Percentiles rank a stretch among this genome's conserved stretches.
phyloP scores from a whole-genome alignment of 2,113 vertebrate species.

The Laticauda colubrina region DNA sequence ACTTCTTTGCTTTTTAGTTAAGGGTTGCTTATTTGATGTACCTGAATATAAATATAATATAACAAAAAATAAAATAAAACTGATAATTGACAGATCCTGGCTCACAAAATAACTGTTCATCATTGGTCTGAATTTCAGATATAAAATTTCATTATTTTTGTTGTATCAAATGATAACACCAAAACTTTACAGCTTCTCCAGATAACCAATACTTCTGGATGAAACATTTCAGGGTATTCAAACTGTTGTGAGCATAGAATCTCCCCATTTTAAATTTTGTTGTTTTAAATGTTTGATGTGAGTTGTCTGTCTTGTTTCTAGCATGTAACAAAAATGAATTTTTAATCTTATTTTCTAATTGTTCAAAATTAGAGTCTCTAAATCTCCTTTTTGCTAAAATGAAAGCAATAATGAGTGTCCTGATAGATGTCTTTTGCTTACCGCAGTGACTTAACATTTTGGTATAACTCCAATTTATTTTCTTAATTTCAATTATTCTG shows the following conservation, averaged over 20 bases:
- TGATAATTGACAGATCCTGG: not conserved
- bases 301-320: not conserved
- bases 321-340: not conserved
- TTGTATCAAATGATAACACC: not conserved
- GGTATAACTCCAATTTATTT: not conserved
- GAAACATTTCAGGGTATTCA: not conserved
- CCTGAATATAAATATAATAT: not conserved
- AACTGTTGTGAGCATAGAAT: not conserved
- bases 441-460: not conserved
- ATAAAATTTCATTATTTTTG: not conserved
- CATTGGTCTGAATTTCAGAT: not conserved
- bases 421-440: not conserved
- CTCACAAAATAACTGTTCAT: not conserved
- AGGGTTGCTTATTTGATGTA: not conserved
- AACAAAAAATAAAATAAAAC: not conserved
- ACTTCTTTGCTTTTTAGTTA: not conserved
- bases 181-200: not conserved
- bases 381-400: not conserved
- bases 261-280: not conserved
- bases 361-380: not conserved
- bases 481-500: not conserved
- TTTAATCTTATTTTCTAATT: not conserved
- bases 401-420: not conserved
- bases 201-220: not conserved
- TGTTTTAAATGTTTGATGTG: not conserved